phyloP scores from a whole-genome alignment of 2,888 invertebrate species.

The Amblyteles armatorius region DNA sequence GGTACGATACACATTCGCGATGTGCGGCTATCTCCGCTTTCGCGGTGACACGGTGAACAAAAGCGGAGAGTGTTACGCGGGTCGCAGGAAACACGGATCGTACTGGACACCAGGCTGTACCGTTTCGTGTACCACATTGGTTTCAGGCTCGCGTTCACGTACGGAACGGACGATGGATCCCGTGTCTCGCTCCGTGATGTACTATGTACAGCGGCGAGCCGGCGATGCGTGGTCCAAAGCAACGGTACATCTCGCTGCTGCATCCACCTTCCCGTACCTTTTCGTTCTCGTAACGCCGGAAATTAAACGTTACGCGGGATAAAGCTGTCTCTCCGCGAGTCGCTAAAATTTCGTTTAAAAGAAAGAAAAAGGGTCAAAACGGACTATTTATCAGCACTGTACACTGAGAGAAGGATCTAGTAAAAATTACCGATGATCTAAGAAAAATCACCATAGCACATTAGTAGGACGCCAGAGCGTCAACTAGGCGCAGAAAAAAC shows the following conservation, averaged over 20 bases:
- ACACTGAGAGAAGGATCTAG: no score
- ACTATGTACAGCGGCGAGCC: constrained; percentile 13
- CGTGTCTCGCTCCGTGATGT: constrained; percentile 24
- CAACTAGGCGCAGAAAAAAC: no score
- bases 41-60: constrained; percentile 16
- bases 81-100: constrained; percentile 37
- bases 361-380: neutral
- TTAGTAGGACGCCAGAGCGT: no score
- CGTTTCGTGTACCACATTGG: constrained; percentile 74
- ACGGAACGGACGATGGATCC: constrained; percentile 34
- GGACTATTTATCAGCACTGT: no score
- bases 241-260: constrained; percentile 69
- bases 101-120: constrained; percentile 70
- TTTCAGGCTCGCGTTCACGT: constrained; percentile 29
- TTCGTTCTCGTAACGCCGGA: constrained; percentile 14
- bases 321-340: neutral
- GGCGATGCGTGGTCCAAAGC: constrained; percentile 66
- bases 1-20: neutral
- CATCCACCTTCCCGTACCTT: constrained; percentile 35
- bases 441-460: no score
- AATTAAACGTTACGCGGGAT: neutral
- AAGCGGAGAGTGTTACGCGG: constrained; percentile 1
- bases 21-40: constrained; percentile 10
- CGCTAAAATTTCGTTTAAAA: neutral
- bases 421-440: no score